These are phyloP conservation scores for Opisthocomus hoazin DNA, from an alignment of 2,113 vertebrate genomes.

Conservation along the genomic window DNA sequence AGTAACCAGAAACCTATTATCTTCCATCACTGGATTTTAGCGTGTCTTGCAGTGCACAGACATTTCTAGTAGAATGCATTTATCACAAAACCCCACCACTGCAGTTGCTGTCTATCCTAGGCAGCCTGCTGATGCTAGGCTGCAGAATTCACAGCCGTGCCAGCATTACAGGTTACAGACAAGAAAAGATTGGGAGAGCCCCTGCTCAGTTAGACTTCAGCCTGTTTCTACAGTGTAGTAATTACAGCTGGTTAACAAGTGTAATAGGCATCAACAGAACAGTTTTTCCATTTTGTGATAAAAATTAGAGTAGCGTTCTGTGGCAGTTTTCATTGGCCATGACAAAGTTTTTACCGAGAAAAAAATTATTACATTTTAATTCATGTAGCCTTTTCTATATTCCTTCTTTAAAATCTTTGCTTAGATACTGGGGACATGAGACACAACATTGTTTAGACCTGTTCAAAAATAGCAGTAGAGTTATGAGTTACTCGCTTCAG, in stretches of 20 bases:
- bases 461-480: not conserved
- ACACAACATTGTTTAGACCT: not conserved
- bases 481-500: not conserved
- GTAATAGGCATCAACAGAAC: not conserved
- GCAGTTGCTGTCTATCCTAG: not conserved
- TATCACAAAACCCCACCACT: not conserved
- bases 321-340: not conserved
- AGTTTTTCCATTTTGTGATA: not conserved
- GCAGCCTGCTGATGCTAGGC: not conserved
- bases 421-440: not conserved
- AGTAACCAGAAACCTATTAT: not conserved
- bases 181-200: not conserved
- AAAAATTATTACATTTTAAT: not conserved
- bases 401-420: not conserved
- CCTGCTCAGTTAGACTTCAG: not conserved
- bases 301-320: not conserved
- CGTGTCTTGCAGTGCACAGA: not conserved
- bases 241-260: not conserved
- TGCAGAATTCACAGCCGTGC: not conserved
- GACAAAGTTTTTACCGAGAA: not conserved
- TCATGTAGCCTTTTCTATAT: not conserved
- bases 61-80: not conserved
- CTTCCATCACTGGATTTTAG: not conserved
- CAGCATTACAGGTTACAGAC: not conserved
- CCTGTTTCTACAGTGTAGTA: not conserved